Conservation (phyloP, 2,797 vertebrate species). For the Hypotaenidia okinawae region DNA sequence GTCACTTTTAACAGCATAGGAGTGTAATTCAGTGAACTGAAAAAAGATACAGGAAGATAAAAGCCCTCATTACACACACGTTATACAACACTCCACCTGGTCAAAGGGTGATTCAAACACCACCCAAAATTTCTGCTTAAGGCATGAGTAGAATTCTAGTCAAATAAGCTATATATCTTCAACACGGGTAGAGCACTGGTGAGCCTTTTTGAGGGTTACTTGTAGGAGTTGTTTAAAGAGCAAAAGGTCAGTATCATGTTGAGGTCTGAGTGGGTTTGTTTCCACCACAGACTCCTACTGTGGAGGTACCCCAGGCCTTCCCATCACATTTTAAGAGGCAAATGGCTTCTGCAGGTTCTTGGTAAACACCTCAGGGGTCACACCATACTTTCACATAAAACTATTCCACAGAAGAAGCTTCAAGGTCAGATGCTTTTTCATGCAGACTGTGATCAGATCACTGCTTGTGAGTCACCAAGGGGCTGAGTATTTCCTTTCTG, state of each 20-base stretch:
- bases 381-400: background rate
- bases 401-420: background rate
- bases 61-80: background rate
- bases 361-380: background rate
- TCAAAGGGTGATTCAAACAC: background rate
- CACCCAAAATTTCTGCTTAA: background rate
- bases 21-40: slow-evolving; percentile 34
- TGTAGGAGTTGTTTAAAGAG: background rate
- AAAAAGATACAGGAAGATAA: slow-evolving; percentile 32
- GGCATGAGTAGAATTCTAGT: background rate
- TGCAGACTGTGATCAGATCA: slow-evolving; percentile 21
- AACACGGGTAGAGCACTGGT: background rate
- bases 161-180: background rate
- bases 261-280: background rate
- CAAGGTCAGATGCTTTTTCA: slow-evolving; percentile 52
- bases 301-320: background rate
- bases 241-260: background rate
- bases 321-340: background rate
- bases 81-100: slow-evolving; percentile 16
- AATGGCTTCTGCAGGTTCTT: background rate
- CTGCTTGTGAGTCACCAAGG: slow-evolving; percentile 41
- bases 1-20: slow-evolving; percentile 1
- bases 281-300: background rate
- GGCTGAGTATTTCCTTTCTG: background rate
- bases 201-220: background rate